Evolutionary conservation across 2,888 invertebrate species (phyloP), one percentile per base, ranked within the genome.

Genomic region (Brassicogethes aeneus): DNA sequence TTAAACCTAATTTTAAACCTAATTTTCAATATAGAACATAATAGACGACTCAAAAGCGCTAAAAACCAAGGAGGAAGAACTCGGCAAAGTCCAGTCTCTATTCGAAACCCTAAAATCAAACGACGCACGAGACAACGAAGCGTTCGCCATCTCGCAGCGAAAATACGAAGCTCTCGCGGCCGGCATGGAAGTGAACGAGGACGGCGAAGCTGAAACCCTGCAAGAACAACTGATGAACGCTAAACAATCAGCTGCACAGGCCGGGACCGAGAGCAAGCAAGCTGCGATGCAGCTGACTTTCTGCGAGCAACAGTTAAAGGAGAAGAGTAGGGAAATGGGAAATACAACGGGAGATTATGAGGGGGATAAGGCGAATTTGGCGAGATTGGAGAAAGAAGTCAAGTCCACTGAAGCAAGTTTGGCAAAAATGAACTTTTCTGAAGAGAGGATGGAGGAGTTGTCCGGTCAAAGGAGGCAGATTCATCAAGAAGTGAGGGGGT

Each of bases 211-310:
- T 3, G 85, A 86, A 23, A 87, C 94, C 0, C 71, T 96, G 39
- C 88, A 90, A 61, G 89, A 92, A 51, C 93, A 93, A 63, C 75
- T 95, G 14, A 92, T 92, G 64, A 78, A 75, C 58, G 85, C 86
- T 0, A 84, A 88, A 60, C 79, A 84, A 52, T 79, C 77, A 38
- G 77, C 84, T 0, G 79, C 84, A 5, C 79, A 82, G 57, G 84
- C 87, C 0, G 78, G 82, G 45, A 92, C 91, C 0, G 82, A 85
- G 47, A 78, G 80, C 8, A 82, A 88, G 49, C 84, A 85, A 49
- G 80, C 82, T 13, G 74, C 78, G 40, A 88, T 90, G 85, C 82
- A 82, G 60, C 65, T 82, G 50, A 71, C 71, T 15, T 82, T 85
- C 54, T 75, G 74, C 3, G 75, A 75, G 41, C 71, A 70, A 36